Conservation (phyloP, 2,888 invertebrate genomes). For the Ennomos quercinarius region DNA sequence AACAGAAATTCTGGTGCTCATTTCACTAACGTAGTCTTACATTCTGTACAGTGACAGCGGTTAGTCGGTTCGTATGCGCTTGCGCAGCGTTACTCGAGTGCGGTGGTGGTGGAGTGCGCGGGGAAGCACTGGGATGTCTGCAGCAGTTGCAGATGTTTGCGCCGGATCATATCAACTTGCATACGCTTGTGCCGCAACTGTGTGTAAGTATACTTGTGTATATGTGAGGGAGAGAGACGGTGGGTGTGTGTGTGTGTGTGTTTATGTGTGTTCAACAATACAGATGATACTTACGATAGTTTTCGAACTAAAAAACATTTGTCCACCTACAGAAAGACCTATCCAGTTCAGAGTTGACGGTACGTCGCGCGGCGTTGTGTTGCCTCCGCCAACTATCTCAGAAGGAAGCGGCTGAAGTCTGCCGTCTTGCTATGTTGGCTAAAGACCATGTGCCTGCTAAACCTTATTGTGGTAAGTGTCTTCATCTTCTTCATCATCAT, state of each 20-base stretch:
- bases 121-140: constrained; percentile 97
- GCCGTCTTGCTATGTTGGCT: constrained; percentile 92
- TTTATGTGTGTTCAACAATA: too few species aligned
- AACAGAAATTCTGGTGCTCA: too few species aligned
- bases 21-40: too few species aligned
- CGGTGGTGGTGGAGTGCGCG: constrained; percentile 95
- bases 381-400: constrained; percentile 98
- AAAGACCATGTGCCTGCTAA: constrained; percentile 71
- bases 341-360: constrained; percentile 94
- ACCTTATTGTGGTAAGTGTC: constrained; percentile 70
- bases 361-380: constrained; percentile 97
- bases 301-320: not conserved
- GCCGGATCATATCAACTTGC: constrained; percentile 96
- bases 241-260: too few species aligned
- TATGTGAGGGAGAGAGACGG: too few species aligned
- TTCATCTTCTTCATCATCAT: too few species aligned
- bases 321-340: constrained; percentile 82
- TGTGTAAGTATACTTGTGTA: constrained; percentile 88
- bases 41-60: constrained; percentile 60
- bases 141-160: constrained; percentile 99
- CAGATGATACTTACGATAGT: too few species aligned
- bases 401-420: constrained; percentile 98
- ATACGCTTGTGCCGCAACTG: constrained; percentile 95
- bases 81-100: constrained; percentile 97
- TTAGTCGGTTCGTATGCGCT: constrained; percentile 92